Evolutionary conservation across 2,888 invertebrate genomes (phyloP), one percentile per base, ranked within the genome.

Genomic region (Lycaena phlaeas): DNA sequence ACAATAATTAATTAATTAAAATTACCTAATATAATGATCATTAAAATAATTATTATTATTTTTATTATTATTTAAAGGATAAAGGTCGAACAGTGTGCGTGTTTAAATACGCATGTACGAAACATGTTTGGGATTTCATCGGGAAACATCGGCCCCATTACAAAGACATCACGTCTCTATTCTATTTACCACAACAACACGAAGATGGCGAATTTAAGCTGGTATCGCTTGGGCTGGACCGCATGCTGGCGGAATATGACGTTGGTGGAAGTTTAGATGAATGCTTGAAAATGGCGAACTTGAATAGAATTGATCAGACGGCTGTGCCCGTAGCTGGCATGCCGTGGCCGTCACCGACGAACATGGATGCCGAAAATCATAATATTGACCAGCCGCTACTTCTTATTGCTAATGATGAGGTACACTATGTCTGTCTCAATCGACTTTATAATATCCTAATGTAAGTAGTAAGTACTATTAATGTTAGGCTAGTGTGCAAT

Each of bases 71-170:
- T 15, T 55, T 67, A 27, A 52, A 90, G 89, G 89, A 90, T 52
- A 52, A 52, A 4, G 71, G 76, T 5, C 68, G 66, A 52, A 86
- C 87, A 0, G 78, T 89, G 1, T 79, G 79, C 46, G 76, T 88
- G 2, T 77, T 85, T 53, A 70, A 71, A 45, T 85, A 77, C 46
- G 56, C 71, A 44, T 68, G 73, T 10, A 48, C 59, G 0, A 50
- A 45, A 1, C 60, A 64, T 4, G 31, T 48, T 3, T 91, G 90
- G 89, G 47, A 51, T 1, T 86, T 86, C 45, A 44, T 87, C 14
- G 91, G 88, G 7, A 90, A 90, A 61, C 85, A 87, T 46, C 73
- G 87, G 34, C 78, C 88, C 0, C 91, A 92, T 60, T 87, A 85
- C 52, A 85, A 86, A 44, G 71, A 82, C 1, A 84, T 92, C 27